These are phyloP conservation scores for Lithosia quadra DNA, from an alignment of 2,888 invertebrate genomes.

Conservation along the genomic window DNA sequence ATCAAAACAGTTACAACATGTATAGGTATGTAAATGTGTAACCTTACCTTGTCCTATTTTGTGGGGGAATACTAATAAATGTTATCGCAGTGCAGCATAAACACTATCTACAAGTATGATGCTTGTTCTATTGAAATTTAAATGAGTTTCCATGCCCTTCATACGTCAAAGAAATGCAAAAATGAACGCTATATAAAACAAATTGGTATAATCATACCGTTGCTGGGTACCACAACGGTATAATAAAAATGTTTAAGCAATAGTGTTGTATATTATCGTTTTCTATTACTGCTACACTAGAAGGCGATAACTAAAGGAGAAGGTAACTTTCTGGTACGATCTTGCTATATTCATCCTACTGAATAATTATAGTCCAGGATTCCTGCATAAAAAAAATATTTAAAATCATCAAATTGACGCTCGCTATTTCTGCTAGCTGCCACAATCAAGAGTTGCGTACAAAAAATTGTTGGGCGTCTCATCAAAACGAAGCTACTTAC, in stretches of 20 bases:
- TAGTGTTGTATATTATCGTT: no score
- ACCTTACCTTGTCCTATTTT: background rate
- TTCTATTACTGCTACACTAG: no score
- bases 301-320: no score
- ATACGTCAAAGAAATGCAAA: background rate
- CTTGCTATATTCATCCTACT: no score
- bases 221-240: background rate
- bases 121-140: background rate
- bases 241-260: background rate
- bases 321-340: no score
- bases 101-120: background rate
- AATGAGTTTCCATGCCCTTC: slow-evolving; percentile 4
- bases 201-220: background rate
- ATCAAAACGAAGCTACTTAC: no score
- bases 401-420: no score
- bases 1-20: background rate
- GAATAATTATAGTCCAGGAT: no score
- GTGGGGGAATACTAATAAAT: background rate
- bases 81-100: background rate
- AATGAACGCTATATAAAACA: background rate
- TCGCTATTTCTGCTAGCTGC: no score
- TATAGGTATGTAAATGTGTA: background rate
- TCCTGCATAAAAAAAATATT: no score
- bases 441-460: no score
- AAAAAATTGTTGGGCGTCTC: no score